Base-by-base conservation (phyloP, 2,888 invertebrate genomes). In the Abscondita cerata region DNA sequence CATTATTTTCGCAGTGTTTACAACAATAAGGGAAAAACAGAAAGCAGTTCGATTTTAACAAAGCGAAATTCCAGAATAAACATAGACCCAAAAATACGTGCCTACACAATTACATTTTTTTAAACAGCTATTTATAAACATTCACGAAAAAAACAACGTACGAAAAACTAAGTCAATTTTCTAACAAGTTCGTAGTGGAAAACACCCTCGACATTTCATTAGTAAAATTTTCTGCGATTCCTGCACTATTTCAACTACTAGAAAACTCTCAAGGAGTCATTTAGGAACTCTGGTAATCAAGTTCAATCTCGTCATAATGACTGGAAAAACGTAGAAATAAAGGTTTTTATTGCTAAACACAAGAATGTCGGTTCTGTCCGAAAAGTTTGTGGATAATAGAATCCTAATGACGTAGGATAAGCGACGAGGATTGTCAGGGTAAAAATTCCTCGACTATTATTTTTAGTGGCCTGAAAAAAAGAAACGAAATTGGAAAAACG, bases 321-420 rank as follows among this genome's bases (percentile, higher is more conserved):
- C 69, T 59, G 61, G 57, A 67, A 64, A 62, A 60, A 65, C 59
- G 63, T 63, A 62, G 64, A 65, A 68, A 59, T 64, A 67, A 65
- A 18, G 69, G 64, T 70, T 72, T 72, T 70, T 71, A 70, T 70
- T 69, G 68, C 66, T 63, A 68, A 69, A 68, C 65, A 68, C 70
- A 68, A 64, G 62, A 67, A 64, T 66, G 65, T 64, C 62, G 62
- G 61, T 62, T 69, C 64, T 69, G 71, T 71, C 68, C 64, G 55
- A 67, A 57, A 62, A 68, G 63, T 63, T 64, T 55, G 61, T 57
- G 64, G 65, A 68, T 72, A 72, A 72, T 72, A 71, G 72, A 72
- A 72, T 70, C 71, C 70, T 72, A 71, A 72, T 70, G 71, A 70
- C 65, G 67, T 63, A 36, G 67, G 66, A 66, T 68, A 70, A 68